A percentile compares a stretch with the other conserved stretches of the same genome.
Conservation (phyloP, 2,113 vertebrate species). For the Macaca nemestrina region DNA sequence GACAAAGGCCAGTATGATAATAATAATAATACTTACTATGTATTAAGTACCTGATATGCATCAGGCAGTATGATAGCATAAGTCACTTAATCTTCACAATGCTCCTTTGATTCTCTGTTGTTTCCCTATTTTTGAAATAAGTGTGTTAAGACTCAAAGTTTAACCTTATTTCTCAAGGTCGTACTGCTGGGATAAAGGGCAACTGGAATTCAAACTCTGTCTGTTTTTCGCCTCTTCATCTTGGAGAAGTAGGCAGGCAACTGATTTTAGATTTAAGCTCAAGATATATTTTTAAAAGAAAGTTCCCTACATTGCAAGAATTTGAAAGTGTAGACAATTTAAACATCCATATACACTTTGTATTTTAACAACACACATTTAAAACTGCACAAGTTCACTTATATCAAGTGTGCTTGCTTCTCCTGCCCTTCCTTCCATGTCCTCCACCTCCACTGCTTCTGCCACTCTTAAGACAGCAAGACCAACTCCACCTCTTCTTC, state of each 20-base stretch:
- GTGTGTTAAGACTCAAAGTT: neutral
- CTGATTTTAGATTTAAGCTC: neutral
- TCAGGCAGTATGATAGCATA: neutral
- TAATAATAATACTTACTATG: neutral
- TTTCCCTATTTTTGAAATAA: neutral
- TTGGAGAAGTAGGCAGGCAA: neutral
- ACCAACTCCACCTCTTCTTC: neutral
- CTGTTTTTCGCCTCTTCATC: neutral
- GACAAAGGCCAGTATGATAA: neutral
- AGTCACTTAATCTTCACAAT: neutral
- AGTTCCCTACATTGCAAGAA: neutral
- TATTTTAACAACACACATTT: neutral
- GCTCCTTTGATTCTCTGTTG: neutral
- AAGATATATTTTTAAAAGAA: neutral
- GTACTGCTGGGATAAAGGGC: neutral
- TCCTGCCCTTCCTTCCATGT: neutral
- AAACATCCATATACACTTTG: neutral
- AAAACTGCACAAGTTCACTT: neutral
- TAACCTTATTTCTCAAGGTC: neutral
- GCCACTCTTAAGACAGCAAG: neutral
- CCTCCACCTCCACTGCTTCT: neutral
- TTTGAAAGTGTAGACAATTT: neutral
- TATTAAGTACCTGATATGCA: neutral
- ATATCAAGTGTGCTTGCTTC: neutral
- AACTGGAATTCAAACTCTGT: neutral